These are phyloP conservation scores for Lepidocolaptes lacrymiger DNA, from an alignment of 2,797 vertebrate species.

Conservation along the genomic window DNA sequence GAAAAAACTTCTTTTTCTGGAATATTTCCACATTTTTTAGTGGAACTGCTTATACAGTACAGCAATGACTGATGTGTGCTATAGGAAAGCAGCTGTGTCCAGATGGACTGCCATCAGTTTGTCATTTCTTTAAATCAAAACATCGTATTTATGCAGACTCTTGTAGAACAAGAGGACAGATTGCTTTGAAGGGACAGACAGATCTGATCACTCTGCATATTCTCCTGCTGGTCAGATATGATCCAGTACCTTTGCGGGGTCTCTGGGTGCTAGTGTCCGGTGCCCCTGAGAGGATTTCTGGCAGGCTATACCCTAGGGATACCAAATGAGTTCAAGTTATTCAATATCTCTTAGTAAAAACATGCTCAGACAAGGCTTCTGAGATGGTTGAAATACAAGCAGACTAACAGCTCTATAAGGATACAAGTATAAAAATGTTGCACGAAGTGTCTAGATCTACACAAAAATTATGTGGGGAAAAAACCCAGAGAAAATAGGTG, in stretches of 20 bases:
- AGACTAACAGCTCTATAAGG: not conserved
- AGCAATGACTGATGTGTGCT: not conserved
- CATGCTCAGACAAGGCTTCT: not conserved
- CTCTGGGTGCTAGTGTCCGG: not conserved
- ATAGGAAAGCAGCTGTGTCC: not conserved
- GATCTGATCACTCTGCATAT: not conserved
- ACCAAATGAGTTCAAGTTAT: not conserved
- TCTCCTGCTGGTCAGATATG: not conserved
- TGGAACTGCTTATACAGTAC: not conserved
- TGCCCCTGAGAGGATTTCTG: not conserved
- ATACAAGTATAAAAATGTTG: not conserved
- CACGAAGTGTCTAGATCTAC: not conserved
- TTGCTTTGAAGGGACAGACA: accelerated
- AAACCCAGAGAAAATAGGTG: not conserved
- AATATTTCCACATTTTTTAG: not conserved
- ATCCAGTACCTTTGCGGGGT: not conserved
- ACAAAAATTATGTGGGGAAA: not conserved
- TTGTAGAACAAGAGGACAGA: not conserved
- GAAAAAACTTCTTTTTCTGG: not conserved
- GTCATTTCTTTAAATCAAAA: not conserved
- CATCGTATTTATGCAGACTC: not conserved
- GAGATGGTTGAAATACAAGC: not conserved
- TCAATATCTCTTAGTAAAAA: not conserved
- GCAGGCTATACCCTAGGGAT: not conserved
- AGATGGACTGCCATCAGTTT: not conserved